Percentiles rank a stretch among this genome's conserved stretches.
These are phyloP conservation scores for Callaeas wilsoni DNA, from an alignment of 2,113 vertebrate genomes.

Conservation along the genomic window DNA sequence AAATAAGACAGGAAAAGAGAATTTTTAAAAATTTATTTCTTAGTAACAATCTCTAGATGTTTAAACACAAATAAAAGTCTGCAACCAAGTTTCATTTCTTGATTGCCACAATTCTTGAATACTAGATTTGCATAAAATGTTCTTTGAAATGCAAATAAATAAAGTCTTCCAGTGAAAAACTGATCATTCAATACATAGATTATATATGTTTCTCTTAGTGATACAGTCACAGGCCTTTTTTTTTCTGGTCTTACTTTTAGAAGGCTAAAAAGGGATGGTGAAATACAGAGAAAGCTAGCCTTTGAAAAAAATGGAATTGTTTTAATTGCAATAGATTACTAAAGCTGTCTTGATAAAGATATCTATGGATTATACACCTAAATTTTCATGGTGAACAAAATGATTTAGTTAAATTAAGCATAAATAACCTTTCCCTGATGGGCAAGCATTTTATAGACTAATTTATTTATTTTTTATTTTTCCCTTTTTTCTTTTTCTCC, in stretches of 20 bases:
- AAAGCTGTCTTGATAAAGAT: not conserved
- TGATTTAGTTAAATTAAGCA: not conserved
- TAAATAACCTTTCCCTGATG: not conserved
- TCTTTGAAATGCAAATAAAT: not conserved
- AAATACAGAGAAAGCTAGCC: not conserved
- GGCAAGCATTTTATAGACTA: not conserved
- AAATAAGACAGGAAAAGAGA: not conserved
- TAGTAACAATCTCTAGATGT: not conserved
- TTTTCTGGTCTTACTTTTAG: not conserved
- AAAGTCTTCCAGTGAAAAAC: not conserved
- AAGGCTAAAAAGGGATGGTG: not conserved
- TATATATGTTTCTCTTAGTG: not conserved
- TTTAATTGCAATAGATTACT: not conserved
- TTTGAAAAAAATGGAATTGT: not conserved
- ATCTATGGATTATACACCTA: not conserved
- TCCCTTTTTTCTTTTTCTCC: rapidly evolving
- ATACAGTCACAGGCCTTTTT: not conserved
- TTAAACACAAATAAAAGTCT: not conserved
- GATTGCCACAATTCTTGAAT: not conserved
- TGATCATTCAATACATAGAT: not conserved
- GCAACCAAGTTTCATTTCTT: not conserved
- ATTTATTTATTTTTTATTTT: not conserved
- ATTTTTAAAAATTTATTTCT: not conserved
- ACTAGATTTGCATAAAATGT: not conserved
- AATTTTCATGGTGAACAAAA: not conserved